Evolutionary conservation across 2,113 vertebrate species (phyloP).

Genomic region (Phoxinus phoxinus): DNA sequence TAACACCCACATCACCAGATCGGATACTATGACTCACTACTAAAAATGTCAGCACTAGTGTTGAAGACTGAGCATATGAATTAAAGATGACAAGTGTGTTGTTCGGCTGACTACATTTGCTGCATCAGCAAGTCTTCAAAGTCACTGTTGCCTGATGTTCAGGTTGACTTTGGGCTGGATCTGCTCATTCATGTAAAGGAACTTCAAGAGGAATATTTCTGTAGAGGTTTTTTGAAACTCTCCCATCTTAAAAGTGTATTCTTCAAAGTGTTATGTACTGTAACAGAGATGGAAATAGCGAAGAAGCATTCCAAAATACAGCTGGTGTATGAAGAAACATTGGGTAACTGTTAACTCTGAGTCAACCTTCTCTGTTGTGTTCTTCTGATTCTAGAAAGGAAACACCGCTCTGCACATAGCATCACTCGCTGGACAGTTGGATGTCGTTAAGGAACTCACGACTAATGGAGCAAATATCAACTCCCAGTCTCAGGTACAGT

Average conservation of each 20-base stretch:
- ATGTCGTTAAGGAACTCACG: conserved; percentile 93
- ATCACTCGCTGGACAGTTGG: conserved; percentile 92
- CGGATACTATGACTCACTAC: not conserved
- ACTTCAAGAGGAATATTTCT: not conserved
- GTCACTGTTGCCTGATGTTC: conserved; percentile 3
- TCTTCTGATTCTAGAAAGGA: conserved; percentile 87
- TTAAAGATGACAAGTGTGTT: conserved; percentile 12
- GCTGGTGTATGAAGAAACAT: not conserved
- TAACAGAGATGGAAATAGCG: too few relatives aligned
- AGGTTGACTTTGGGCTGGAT: conserved; percentile 3
- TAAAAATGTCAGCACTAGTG: not conserved
- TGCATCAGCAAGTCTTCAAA: conserved; percentile 38
- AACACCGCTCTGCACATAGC: conserved; percentile 97
- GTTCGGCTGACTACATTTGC: not conserved
- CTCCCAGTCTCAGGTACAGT: conserved; percentile 93
- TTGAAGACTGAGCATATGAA: not conserved
- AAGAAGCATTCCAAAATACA: not conserved
- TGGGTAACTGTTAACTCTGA: too few relatives aligned
- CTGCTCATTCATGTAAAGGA: not conserved
- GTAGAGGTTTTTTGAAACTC: not conserved
- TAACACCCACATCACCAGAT: conserved; percentile 54
- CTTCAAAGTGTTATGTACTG: not conserved
- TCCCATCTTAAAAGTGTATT: not conserved
- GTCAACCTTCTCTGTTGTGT: not conserved
- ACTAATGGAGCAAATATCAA: conserved; percentile 92